Percentiles rank a stretch among this genome's conserved stretches.
Evolutionary conservation across 2,113 vertebrate species (phyloP).

Genomic region (Eonycteris spelaea): DNA sequence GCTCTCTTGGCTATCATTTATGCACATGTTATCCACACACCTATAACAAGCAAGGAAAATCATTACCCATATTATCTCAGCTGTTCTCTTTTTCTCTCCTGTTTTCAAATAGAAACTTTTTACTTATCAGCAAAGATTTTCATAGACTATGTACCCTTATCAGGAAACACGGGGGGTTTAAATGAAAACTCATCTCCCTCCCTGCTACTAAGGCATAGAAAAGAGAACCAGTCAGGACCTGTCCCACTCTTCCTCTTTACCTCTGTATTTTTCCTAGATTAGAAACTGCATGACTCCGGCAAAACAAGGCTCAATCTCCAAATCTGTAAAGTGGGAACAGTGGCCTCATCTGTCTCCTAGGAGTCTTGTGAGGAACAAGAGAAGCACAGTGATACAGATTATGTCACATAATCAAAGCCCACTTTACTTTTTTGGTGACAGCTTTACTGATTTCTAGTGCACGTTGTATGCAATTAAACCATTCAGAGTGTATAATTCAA

Average conservation of each 20-base stretch:
- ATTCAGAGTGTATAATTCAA: neutral
- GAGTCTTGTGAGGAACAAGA: neutral
- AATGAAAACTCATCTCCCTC: neutral
- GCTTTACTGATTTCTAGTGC: neutral
- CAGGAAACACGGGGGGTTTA: neutral
- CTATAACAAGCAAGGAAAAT: neutral
- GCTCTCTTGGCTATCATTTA: neutral
- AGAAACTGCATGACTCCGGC: neutral
- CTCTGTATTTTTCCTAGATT: neutral
- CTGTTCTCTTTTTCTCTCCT: neutral
- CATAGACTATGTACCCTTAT: neutral
- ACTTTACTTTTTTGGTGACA: neutral
- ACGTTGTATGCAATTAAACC: neutral
- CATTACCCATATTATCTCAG: neutral
- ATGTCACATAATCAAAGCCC: neutral
- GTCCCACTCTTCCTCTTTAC: neutral
- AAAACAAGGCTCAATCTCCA: neutral
- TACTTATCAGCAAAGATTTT: neutral
- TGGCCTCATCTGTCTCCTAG: neutral
- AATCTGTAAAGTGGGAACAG: neutral
- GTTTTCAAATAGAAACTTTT: neutral
- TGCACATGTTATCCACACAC: neutral
- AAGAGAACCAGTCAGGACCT: neutral
- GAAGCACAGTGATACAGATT: neutral
- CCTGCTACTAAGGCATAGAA: neutral